These are phyloP conservation scores for Shinisaurus crocodilurus DNA, from an alignment of 2,113 vertebrate species.

Conservation along the genomic window DNA sequence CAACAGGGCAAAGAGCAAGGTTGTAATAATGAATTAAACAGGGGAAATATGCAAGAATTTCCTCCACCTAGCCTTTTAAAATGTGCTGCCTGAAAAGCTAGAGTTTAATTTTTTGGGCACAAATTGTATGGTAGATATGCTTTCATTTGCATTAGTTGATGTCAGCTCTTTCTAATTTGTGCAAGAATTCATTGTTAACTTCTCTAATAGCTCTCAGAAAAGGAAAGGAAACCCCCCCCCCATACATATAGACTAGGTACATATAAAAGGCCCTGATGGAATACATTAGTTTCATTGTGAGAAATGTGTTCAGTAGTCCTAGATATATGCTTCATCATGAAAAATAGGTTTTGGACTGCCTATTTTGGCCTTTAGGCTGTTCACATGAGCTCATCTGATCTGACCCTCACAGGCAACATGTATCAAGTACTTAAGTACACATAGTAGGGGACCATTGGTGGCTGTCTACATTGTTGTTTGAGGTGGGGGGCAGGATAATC, in stretches of 20 bases:
- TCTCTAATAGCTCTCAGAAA: rapidly evolving
- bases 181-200: neutral
- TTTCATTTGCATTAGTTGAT: neutral
- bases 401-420: neutral
- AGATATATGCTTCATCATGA: neutral
- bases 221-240: neutral
- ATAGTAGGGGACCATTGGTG: neutral
- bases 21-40: constrained; percentile 57
- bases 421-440: neutral
- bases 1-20: constrained; percentile 62
- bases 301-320: neutral
- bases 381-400: neutral
- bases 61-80: constrained; percentile 12
- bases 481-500: neutral
- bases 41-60: neutral
- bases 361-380: neutral
- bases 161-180: neutral
- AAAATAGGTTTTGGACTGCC: neutral
- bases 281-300: neutral
- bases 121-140: neutral
- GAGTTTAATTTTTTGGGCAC: neutral
- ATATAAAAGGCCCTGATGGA: neutral
- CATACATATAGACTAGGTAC: neutral
- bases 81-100: neutral
- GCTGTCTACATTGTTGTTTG: neutral